Evolutionary conservation across 2,797 vertebrate genomes (phyloP).

Genomic region (Coregonus suidteri): DNA sequence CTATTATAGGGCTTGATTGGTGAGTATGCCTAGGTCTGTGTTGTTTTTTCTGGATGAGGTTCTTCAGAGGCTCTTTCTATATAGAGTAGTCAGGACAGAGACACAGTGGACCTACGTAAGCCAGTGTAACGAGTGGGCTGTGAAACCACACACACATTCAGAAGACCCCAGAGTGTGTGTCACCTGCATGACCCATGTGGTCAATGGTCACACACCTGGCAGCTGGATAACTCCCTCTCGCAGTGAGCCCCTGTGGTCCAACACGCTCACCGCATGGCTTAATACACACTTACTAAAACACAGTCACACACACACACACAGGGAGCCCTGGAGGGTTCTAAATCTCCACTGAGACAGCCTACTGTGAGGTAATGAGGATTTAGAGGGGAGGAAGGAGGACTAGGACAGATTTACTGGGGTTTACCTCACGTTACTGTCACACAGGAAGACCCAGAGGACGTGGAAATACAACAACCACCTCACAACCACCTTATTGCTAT

Average conservation of each 20-base stretch:
- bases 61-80: conserved; percentile 9
- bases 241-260: conserved; percentile 53
- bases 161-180: conserved; percentile 36
- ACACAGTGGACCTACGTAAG: neutral
- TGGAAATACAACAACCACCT: conserved; percentile 56
- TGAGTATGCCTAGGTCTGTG: neutral
- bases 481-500: conserved; percentile 35
- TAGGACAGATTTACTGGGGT: conserved; percentile 72
- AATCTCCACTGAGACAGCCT: conserved; percentile 70
- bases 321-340: conserved; percentile 52
- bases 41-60: neutral
- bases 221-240: conserved; percentile 54
- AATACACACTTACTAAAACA: conserved; percentile 52
- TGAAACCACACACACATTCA: conserved; percentile 34
- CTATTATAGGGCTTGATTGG: conserved; percentile 3
- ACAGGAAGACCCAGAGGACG: conserved; percentile 53
- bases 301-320: conserved; percentile 27
- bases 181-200: conserved; percentile 57
- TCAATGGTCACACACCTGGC: conserved; percentile 58
- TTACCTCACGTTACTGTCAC: conserved; percentile 71
- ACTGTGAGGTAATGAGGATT: conserved; percentile 76
- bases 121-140: neutral
- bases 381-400: conserved; percentile 70
- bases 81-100: conserved; percentile 9
- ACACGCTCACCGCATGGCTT: conserved; percentile 54